phyloP scores from a whole-genome alignment of 2,797 vertebrate genomes.

The Margarornis squamiger region DNA sequence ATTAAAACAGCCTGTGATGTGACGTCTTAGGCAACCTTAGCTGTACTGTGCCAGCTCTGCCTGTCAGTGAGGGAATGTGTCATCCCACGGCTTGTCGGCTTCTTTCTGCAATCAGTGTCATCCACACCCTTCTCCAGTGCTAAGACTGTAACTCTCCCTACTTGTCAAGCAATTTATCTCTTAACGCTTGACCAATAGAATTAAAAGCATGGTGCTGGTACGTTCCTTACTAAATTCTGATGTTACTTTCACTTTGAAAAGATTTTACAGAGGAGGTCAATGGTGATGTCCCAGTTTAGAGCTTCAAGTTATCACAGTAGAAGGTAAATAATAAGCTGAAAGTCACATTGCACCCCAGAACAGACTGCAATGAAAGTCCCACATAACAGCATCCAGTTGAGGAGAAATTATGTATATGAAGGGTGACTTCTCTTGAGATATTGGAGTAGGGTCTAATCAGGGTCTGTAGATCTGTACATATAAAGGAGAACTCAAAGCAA shows the following conservation, averaged over 20 bases:
- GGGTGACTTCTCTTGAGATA: background rate
- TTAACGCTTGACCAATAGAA: background rate
- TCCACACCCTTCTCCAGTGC: background rate
- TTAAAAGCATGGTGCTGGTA: background rate
- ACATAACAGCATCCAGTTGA: accelerated
- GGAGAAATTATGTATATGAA: background rate
- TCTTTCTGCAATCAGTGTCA: background rate
- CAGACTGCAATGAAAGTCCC: background rate
- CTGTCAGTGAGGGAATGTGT: background rate
- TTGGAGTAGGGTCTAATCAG: background rate
- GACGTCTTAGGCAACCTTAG: background rate
- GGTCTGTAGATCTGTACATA: background rate
- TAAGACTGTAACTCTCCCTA: background rate
- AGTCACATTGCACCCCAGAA: background rate
- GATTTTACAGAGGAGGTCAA: background rate
- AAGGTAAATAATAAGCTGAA: background rate
- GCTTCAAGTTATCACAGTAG: background rate
- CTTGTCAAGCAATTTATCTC: background rate
- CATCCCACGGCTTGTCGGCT: background rate
- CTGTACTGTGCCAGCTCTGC: background rate
- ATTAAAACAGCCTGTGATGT: background rate
- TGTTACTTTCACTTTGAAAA: background rate
- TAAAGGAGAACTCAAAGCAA: background rate
- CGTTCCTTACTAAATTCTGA: background rate
- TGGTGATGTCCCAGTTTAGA: background rate